A percentile compares a stretch with the other conserved stretches of the same genome.
These are phyloP conservation scores for Anoplophora glabripennis DNA, from an alignment of 1,140 invertebrate genomes.

Conservation along the genomic window DNA sequence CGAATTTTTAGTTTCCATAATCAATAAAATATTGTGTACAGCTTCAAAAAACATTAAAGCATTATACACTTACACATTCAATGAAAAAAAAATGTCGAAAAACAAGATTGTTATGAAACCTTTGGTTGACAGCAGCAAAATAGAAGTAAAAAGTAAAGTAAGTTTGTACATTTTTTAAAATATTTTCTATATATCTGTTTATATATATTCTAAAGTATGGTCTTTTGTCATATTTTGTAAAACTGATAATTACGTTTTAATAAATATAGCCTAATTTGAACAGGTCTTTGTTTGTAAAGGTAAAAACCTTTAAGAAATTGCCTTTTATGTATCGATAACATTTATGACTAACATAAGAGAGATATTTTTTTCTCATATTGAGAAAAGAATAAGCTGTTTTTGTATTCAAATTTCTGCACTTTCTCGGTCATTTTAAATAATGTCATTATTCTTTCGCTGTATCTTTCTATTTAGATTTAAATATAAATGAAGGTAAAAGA, in stretches of 20 bases:
- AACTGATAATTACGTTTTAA: background rate
- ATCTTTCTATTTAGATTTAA: too few relatives aligned
- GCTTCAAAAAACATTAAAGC: too few relatives aligned
- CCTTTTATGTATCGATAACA: background rate
- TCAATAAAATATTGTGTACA: too few relatives aligned
- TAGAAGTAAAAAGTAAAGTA: slow-evolving; percentile 72
- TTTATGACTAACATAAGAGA: too few relatives aligned
- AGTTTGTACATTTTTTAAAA: slow-evolving; percentile 36
- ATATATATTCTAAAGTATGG: background rate
- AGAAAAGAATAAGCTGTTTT: too few relatives aligned
- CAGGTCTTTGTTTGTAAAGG: background rate
- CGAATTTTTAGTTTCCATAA: too few relatives aligned
- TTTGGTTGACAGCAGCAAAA: slow-evolving; percentile 59
- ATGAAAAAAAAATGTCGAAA: slow-evolving; percentile 60
- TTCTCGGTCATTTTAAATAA: too few relatives aligned
- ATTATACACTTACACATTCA: background rate
- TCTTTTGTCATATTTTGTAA: slow-evolving; percentile 9
- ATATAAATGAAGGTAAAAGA: too few relatives aligned
- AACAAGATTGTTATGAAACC: slow-evolving; percentile 59
- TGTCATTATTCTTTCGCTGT: too few relatives aligned
- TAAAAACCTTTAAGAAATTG: background rate
- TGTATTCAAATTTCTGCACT: too few relatives aligned
- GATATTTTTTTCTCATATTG: too few relatives aligned
- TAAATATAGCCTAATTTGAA: background rate
- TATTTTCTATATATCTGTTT: slow-evolving; percentile 12